Base-by-base conservation (phyloP, 2,888 invertebrate genomes). In the Latrodectus elegans region DNA sequence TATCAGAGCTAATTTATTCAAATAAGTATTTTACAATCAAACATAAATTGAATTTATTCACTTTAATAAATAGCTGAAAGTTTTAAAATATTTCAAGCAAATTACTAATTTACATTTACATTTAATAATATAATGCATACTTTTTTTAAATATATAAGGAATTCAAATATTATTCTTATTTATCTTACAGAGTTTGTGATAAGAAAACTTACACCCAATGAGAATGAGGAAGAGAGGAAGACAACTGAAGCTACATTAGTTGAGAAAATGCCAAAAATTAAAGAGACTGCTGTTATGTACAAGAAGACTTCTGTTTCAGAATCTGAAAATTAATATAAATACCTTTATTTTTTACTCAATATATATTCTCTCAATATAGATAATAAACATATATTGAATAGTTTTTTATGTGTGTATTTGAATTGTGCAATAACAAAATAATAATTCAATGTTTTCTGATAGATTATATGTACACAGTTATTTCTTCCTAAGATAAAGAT, bases 171-270 rank as follows among this genome's bases (percentile, higher is more conserved):
- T 68, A 26, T 68, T 67, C 17, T 38, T 22, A 6, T 78, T 73
- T 64, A 8, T 38, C 51, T 86, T 86, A 10, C 55, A 88, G 88
- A 89, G 71, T 92, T 94, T 90, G 95, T 95, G 0, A 92, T 95
- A 15, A 93, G 94, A 91, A 93, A 94, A 90, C 92, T 95, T 89
- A 94, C 91, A 14, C 89, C 93, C 90, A 92, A 93, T 15, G 93
- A 93, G 22, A 92, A 92, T n/a, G 93, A 93, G 22, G 92, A 92
- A 65, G 91, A 92, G 55, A 93, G 93, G 1, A 92, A 92, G 79
- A 75, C 52, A 17, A 73, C 26, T 6, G 84, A 84, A 64, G 15
- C 72, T 12, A 93, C 93, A 85, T 91, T 95, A 67, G 88, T 89
- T 49, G 89, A 90, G 80, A 84, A 90, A 52, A 89, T 90, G 38